A percentile compares a stretch with the other conserved stretches of the same genome.
Conservation (phyloP, 2,797 vertebrate species). For the Intellagama lesueurii region DNA sequence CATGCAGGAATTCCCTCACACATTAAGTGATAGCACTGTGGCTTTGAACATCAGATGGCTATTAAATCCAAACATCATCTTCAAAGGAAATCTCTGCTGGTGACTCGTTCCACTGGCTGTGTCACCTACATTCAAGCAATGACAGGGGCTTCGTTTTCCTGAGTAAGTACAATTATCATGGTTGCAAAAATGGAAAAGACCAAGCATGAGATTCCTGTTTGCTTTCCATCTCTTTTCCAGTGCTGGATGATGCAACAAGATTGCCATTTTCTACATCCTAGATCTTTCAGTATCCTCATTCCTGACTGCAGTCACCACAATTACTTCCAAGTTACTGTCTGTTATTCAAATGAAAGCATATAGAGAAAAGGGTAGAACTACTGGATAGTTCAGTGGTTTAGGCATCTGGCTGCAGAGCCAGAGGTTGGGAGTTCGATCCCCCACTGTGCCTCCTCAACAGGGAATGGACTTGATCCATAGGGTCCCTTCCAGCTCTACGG, state of each 20-base stretch:
- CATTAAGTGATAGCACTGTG: too few relatives aligned
- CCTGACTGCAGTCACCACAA: background rate
- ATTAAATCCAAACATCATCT: background rate
- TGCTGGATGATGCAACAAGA: background rate
- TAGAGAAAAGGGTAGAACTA: background rate
- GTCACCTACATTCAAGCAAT: background rate
- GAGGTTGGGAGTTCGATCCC: too few relatives aligned
- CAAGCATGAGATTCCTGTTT: background rate
- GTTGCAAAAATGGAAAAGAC: background rate
- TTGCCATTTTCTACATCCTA: background rate
- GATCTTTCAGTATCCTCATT: background rate
- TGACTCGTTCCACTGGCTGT: background rate
- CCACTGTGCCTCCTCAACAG: too few relatives aligned
- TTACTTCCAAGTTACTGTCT: background rate
- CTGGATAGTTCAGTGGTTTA: too few relatives aligned
- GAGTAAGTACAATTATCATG: background rate
- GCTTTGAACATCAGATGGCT: background rate
- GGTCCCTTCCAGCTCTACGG: too few relatives aligned
- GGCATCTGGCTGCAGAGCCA: too few relatives aligned
- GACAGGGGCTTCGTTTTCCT: background rate
- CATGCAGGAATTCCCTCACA: background rate
- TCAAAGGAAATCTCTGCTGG: background rate
- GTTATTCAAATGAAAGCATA: background rate
- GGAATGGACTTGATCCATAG: too few relatives aligned
- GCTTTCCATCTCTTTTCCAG: background rate